phyloP scores from a whole-genome alignment of 2,888 invertebrate genomes.

The Odontocolon sp. region DNA sequence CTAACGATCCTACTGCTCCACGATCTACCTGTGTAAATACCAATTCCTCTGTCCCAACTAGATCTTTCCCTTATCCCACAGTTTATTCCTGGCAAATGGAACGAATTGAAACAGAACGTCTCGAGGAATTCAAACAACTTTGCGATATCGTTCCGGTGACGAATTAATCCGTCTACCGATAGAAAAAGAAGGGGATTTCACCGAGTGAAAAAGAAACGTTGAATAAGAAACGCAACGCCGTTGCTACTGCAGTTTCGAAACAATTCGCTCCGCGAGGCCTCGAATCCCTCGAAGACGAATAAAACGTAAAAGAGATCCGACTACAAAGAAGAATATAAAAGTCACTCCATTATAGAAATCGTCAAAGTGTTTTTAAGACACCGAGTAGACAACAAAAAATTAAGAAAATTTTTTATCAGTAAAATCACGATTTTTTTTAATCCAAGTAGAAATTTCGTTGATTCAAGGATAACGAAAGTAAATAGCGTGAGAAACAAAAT shows the following conservation, averaged over 20 bases:
- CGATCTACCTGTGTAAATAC: too few relatives aligned
- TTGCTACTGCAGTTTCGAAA: conserved; percentile 3
- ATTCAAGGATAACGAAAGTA: too few relatives aligned
- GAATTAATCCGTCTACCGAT: not conserved
- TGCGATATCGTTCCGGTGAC: conserved; percentile 9
- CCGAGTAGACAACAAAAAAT: not conserved
- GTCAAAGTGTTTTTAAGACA: too few relatives aligned
- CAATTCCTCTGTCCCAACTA: too few relatives aligned
- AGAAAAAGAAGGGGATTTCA: conserved; percentile 21
- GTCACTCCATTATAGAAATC: too few relatives aligned
- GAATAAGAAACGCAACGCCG: conserved; percentile 18
- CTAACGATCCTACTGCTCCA: not conserved
- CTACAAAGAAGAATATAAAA: not conserved
- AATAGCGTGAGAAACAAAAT: too few relatives aligned
- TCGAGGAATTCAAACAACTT: not conserved
- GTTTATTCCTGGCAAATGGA: not conserved
- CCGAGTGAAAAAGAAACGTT: conserved; percentile 16
- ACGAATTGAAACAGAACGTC: conserved; percentile 12
- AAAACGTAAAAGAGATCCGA: not conserved
- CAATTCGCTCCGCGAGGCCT: conserved; percentile 11
- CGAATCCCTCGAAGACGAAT: not conserved
- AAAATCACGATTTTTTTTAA: too few relatives aligned
- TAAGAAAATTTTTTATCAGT: too few relatives aligned
- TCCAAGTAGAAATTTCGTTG: too few relatives aligned
- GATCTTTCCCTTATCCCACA: too few relatives aligned